Evolutionary conservation across 2,888 invertebrate genomes (phyloP).

Genomic region (Papilio demoleus): DNA sequence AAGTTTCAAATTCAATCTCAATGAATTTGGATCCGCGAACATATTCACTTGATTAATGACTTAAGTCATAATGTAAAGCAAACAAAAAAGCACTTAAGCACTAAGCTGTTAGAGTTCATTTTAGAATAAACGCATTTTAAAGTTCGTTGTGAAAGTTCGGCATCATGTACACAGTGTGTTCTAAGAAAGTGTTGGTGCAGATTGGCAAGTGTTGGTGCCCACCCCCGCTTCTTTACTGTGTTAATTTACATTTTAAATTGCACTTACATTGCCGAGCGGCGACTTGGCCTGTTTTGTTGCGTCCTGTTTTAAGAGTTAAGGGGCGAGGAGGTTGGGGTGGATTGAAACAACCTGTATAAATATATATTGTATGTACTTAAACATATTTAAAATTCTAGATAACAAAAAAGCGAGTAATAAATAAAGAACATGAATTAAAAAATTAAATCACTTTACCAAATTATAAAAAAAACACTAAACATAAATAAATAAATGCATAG

Average conservation of each 20-base stretch:
- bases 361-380: constrained; percentile 45
- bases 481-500: too few relatives aligned
- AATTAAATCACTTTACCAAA: too few relatives aligned
- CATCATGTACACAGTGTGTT: constrained; percentile 56
- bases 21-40: not conserved
- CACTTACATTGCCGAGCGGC: constrained; percentile 81
- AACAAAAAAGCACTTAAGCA: not conserved
- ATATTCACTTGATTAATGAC: not conserved
- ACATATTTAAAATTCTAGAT: constrained; percentile 3
- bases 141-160: not conserved
- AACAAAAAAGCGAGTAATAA: not conserved
- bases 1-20: constrained; percentile 50
- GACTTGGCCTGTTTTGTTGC: constrained; percentile 75
- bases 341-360: constrained; percentile 54
- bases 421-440: not conserved
- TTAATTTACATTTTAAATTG: constrained; percentile 85
- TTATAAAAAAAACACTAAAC: too few relatives aligned
- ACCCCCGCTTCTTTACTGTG: constrained; percentile 77
- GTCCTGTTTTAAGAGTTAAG: constrained; percentile 57
- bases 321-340: constrained; percentile 36
- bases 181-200: constrained; percentile 73
- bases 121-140: not conserved
- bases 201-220: constrained; percentile 63
- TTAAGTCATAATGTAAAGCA: not conserved
- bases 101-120: not conserved